Percentiles rank a stretch among this genome's conserved stretches.
These are phyloP conservation scores for Drosophila birchii DNA, from an alignment of 2,888 invertebrate genomes.

Conservation along the genomic window DNA sequence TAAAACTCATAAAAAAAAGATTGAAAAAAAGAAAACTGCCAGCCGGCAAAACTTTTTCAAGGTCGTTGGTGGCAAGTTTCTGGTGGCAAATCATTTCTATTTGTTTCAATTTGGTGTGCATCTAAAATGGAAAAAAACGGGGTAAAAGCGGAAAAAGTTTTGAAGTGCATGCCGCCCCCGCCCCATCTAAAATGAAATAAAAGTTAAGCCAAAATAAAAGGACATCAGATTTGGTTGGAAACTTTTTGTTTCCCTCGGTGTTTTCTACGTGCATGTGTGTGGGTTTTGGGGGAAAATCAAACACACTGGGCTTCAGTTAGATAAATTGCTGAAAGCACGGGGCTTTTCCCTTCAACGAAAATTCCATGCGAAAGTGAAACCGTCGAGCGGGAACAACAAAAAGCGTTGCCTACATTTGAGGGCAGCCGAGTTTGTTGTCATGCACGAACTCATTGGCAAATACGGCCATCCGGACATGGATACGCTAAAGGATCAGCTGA, in stretches of 20 bases:
- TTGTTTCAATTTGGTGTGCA: constrained; percentile 61
- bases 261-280: constrained; percentile 5
- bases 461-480: constrained; percentile 40
- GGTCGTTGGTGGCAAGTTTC: constrained; percentile 60
- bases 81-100: constrained; percentile 63
- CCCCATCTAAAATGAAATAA: constrained; percentile 61
- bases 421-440: constrained; percentile 41
- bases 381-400: constrained; percentile 40
- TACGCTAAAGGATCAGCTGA: constrained; percentile 68
- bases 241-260: constrained; percentile 28
- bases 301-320: constrained; percentile 55
- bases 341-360: constrained; percentile 8
- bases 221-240: constrained; percentile 42
- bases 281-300: constrained; percentile 57
- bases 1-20: constrained; percentile 29
- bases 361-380: constrained; percentile 65
- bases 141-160: constrained; percentile 48
- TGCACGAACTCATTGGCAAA: constrained; percentile 52
- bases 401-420: constrained; percentile 63
- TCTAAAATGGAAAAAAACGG: constrained; percentile 28
- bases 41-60: constrained; percentile 57
- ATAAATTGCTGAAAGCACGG: constrained; percentile 50
- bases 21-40: constrained; percentile 28
- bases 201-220: constrained; percentile 64
- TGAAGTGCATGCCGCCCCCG: constrained; percentile 27